A percentile compares a stretch with the other conserved stretches of the same genome.
phyloP scores from a whole-genome alignment of 2,888 invertebrate genomes.

The Hedychridium roseum region DNA sequence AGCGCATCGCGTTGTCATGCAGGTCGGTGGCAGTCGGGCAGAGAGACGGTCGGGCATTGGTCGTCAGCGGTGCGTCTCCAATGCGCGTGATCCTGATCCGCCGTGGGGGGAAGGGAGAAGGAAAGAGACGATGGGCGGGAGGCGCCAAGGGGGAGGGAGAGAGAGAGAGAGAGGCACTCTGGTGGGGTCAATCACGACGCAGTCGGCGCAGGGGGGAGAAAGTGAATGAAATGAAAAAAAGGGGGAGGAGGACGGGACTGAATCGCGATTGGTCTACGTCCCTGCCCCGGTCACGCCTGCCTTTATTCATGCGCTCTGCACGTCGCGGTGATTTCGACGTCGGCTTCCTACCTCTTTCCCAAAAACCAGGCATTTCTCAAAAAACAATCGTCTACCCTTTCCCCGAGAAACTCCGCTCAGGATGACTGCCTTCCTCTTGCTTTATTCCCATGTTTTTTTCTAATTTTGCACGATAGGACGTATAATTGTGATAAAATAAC shows the following conservation, averaged over 20 bases:
- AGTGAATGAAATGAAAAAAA: conserved; percentile 34
- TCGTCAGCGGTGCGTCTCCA: conserved; percentile 25
- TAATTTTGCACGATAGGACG: neutral
- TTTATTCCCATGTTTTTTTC: neutral
- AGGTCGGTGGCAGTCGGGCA: conserved; percentile 12
- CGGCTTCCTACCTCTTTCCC: neutral
- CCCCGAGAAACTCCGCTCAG: no score
- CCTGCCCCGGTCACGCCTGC: conserved; percentile 48
- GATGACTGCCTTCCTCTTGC: neutral
- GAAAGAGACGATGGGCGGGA: conserved; percentile 9
- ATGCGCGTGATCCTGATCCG: conserved; percentile 44
- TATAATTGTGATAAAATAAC: neutral
- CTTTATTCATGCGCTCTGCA: conserved; percentile 38
- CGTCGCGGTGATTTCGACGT: neutral
- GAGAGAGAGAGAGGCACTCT: neutral
- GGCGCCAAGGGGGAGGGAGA: neutral
- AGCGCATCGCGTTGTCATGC: conserved; percentile 17
- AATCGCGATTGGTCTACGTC: conserved; percentile 48
- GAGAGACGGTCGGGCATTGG: conserved; percentile 25
- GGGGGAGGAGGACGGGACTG: conserved; percentile 34
- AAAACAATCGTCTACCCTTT: neutral
- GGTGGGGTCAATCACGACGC: conserved; percentile 14
- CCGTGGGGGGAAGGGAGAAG: conserved; percentile 11
- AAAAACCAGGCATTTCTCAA: neutral
- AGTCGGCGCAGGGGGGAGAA: conserved; percentile 9